A percentile compares a stretch with the other conserved stretches of the same genome.
phyloP scores from a whole-genome alignment of 2,797 vertebrate genomes.

The Saxicola maurus region DNA sequence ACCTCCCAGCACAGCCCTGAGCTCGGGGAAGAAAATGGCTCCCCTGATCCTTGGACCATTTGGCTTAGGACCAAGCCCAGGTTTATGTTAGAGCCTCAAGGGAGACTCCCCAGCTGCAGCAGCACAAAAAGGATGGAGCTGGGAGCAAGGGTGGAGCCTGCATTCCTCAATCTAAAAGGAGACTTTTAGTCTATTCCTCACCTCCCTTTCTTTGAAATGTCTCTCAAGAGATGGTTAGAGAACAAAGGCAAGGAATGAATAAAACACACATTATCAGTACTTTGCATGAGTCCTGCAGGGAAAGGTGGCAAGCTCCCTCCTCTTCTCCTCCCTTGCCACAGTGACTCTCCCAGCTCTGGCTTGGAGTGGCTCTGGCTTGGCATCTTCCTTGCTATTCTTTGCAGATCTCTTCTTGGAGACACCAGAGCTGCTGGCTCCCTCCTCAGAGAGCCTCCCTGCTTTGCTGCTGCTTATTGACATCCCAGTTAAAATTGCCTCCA shows the following conservation, averaged over 20 bases:
- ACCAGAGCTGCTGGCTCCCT: not conserved
- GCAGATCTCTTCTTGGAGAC: not conserved
- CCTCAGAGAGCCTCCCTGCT: not conserved
- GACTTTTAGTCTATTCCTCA: conserved; percentile 58
- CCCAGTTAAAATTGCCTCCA: not conserved
- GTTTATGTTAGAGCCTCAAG: conserved; percentile 52
- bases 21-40: not conserved
- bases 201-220: conserved; percentile 59
- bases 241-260: conserved; percentile 52
- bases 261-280: conserved; percentile 49
- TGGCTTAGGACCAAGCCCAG: conserved; percentile 31
- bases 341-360: not conserved
- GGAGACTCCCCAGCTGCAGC: conserved; percentile 59
- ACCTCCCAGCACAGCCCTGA: not conserved
- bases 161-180: conserved; percentile 61
- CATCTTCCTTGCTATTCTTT: not conserved
- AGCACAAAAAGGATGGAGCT: conserved; percentile 58
- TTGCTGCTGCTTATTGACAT: not conserved
- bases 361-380: not conserved
- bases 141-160: conserved; percentile 60
- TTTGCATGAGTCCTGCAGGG: conserved; percentile 48
- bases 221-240: conserved; percentile 60
- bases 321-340: not conserved
- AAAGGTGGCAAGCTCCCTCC: conserved; percentile 21
- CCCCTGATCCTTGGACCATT: conserved; percentile 53